These are phyloP conservation scores for Ciona savignyi DNA, from an alignment of 23 tunicate species.

Conservation along the genomic window DNA sequence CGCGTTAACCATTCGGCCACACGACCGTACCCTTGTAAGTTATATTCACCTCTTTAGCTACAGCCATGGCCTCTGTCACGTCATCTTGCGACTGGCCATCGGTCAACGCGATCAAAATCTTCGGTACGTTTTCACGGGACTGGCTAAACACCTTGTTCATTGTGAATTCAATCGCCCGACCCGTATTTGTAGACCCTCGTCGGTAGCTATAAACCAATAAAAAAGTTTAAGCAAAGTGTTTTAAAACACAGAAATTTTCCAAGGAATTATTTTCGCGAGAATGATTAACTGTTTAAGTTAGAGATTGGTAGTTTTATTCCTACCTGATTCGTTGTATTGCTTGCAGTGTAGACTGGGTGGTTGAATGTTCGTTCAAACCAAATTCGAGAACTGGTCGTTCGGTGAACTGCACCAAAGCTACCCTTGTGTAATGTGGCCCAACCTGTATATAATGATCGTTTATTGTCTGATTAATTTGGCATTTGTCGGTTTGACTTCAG, in stretches of 20 bases:
- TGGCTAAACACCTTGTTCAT: slow-evolving; percentile 36
- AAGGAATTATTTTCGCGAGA: no score
- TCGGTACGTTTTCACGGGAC: slow-evolving; percentile 34
- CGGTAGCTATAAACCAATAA: slow-evolving; percentile 21
- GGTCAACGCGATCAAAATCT: slow-evolving; percentile 42
- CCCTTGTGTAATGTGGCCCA: slow-evolving; percentile 59
- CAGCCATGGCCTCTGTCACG: slow-evolving; percentile 25
- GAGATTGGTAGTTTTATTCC: no score
- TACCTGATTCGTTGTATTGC: slow-evolving; percentile 65
- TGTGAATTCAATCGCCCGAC: slow-evolving; percentile 63
- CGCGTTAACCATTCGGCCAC: slow-evolving; percentile 47
- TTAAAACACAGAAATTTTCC: no score
- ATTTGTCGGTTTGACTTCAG: no score
- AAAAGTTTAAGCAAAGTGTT: no score
- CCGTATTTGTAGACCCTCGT: slow-evolving; percentile 50
- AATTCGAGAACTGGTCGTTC: slow-evolving; percentile 37
- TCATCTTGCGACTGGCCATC: slow-evolving; percentile 72
- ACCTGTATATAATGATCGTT: no score
- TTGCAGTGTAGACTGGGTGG: slow-evolving; percentile 32
- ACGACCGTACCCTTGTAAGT: no score
- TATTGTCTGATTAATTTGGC: no score
- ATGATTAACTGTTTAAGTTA: no score
- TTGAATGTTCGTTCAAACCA: slow-evolving; percentile 34
- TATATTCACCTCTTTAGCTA: slow-evolving; percentile 37
- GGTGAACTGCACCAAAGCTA: slow-evolving; percentile 59